Percentiles rank a stretch among this genome's conserved stretches.
phyloP scores from a whole-genome alignment of 35 echinoderm and acorn worm genomes.

The Ophiothrix spiculata region DNA sequence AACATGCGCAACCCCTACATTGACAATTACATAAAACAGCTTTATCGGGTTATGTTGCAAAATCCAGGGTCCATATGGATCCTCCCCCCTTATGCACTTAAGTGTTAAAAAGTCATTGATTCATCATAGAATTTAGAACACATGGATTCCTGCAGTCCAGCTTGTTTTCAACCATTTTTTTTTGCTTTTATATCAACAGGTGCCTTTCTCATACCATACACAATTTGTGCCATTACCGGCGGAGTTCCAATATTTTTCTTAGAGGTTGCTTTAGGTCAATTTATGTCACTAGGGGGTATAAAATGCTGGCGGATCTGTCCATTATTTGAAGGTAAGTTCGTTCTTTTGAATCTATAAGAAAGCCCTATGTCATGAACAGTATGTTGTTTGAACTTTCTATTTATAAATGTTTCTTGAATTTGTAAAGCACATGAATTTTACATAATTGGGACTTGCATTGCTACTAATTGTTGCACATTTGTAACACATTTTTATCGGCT shows the following conservation, averaged over 20 bases:
- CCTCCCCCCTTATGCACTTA: too few relatives aligned
- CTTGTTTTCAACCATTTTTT: too few relatives aligned
- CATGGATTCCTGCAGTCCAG: too few relatives aligned
- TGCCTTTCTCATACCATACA: slow-evolving; percentile 93
- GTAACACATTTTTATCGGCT: too few relatives aligned
- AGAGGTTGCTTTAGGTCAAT: slow-evolving; percentile 79
- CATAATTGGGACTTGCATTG: too few relatives aligned
- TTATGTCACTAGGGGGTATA: slow-evolving; percentile 85
- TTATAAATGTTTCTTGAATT: not conserved
- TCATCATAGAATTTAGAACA: too few relatives aligned
- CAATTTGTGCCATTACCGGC: slow-evolving; percentile 71
- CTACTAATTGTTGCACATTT: too few relatives aligned
- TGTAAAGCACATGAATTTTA: not conserved
- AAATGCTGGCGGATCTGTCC: slow-evolving; percentile 91
- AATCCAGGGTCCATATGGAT: too few relatives aligned
- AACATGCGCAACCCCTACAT: too few relatives aligned
- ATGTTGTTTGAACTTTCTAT: not conserved
- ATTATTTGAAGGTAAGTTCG: slow-evolving; percentile 77
- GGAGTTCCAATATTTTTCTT: slow-evolving; percentile 79
- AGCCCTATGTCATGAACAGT: not conserved
- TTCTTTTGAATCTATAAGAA: not conserved
- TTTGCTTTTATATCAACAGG: slow-evolving; percentile 24
- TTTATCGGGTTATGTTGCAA: too few relatives aligned
- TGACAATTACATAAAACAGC: too few relatives aligned
- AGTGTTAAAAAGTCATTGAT: too few relatives aligned